Conservation (phyloP, 2,797 vertebrate genomes). For the Spondyliosoma cantharus region DNA sequence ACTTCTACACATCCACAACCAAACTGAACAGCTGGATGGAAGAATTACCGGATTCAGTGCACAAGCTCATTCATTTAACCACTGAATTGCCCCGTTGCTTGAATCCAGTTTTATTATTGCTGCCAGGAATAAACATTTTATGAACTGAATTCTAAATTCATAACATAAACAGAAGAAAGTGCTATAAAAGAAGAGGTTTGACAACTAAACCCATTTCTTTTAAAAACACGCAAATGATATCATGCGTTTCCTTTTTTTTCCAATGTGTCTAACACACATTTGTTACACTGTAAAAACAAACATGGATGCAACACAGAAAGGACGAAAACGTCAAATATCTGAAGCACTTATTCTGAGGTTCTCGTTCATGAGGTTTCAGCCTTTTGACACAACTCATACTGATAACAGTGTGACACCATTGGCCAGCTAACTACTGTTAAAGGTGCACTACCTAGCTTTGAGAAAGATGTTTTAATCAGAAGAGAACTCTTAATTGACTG, state of each 20-base stretch:
- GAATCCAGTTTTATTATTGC: constrained; percentile 65
- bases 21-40: too few relatives aligned
- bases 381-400: constrained; percentile 10
- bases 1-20: constrained; percentile 6
- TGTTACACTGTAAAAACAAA: constrained; percentile 9
- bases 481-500: too few relatives aligned
- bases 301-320: background rate
- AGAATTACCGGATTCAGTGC: background rate
- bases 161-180: constrained; percentile 20
- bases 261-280: background rate
- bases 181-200: constrained; percentile 20
- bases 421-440: background rate
- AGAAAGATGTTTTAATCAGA: too few relatives aligned
- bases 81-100: constrained; percentile 17
- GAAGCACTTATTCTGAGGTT: constrained; percentile 16
- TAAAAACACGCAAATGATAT: background rate
- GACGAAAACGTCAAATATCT: constrained; percentile 11
- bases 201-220: background rate
- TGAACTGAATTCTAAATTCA: constrained; percentile 26
- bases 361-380: constrained; percentile 15
- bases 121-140: constrained; percentile 38
- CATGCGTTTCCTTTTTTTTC: background rate
- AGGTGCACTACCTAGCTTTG: too few relatives aligned
- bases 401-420: constrained; percentile 11
- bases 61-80: background rate